Evolutionary conservation across 2,888 invertebrate species (phyloP), one percentile per base, ranked within the genome.

Genomic region (Catotricha subobsoleta): DNA sequence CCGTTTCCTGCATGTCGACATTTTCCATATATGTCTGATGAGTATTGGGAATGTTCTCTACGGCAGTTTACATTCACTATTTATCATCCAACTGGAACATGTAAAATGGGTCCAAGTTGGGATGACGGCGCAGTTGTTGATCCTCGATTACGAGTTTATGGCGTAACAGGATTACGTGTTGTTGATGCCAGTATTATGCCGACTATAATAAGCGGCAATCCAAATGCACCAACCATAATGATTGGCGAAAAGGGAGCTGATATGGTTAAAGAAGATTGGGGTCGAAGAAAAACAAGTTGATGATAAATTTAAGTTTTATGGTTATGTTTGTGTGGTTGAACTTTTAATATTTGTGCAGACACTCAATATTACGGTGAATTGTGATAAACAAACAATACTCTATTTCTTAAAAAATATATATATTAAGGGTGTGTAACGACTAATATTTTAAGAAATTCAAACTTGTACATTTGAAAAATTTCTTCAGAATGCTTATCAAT

Each of bases 141-240:
- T 58, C 71, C 80, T 0, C 64, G 84, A 39, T 58, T 87, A 39
- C 67, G 75, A 18, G 84, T 87, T 1, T 76, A 83, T 48, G 87
- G 86, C 0, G 72, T 87, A 0, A 71, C 75, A 2, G 78, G 79
- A 21, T 60, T 87, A 19, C 67, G 87, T 45, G 82, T 87, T 0
- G 76, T 78, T 0, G 87, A 87, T 55, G 86, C 84, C 0, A 83
- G 84, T 47, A 76, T 90, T 40, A 88, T 90, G 87, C 88, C 88
- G 1, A 76, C 71, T 2, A 87, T 90, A 45, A 74, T 86, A 12
- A 87, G 84, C 55, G 88, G 88, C 0, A 88, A 90, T 62, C 86
- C 88, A 0, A 88, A 88, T 57, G 88, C 87, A 1, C 86, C 86
- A 0, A 74, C 76, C n/a, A 84, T 90, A 34, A 88, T 88, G 84